Evolutionary conservation across 2,113 vertebrate genomes (phyloP).

Genomic region (Marmota flaviventris): DNA sequence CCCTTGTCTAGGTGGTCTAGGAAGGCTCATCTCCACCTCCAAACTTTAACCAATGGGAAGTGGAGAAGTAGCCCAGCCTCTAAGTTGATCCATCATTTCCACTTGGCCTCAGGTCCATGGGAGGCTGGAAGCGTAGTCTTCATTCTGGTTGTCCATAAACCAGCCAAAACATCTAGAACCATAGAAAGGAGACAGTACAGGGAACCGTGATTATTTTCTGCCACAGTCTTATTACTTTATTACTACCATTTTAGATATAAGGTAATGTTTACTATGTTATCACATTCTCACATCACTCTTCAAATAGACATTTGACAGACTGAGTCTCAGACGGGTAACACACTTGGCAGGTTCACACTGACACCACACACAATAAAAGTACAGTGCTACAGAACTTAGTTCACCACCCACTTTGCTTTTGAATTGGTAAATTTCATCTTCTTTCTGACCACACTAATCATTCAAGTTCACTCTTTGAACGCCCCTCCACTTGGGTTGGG

Average conservation of each 20-base stretch:
- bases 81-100: background rate
- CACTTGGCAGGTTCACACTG: background rate
- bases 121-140: background rate
- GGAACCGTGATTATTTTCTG: background rate
- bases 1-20: background rate
- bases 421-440: background rate
- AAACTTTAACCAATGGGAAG: background rate
- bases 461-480: background rate
- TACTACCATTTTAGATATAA: background rate
- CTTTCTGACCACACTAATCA: background rate
- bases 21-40: background rate
- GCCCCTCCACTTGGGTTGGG: background rate
- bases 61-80: background rate
- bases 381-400: background rate
- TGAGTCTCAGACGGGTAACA: background rate
- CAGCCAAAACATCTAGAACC: background rate
- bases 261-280: background rate
- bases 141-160: background rate
- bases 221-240: background rate
- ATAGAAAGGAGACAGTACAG: background rate
- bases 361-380: background rate
- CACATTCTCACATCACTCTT: background rate
- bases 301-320: constrained; percentile 13
- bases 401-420: constrained; percentile 40
- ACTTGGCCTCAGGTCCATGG: background rate